Evolutionary conservation across 2,888 invertebrate genomes (phyloP), one percentile per base, ranked within the genome.

Genomic region (Chloroclystis v-ata): DNA sequence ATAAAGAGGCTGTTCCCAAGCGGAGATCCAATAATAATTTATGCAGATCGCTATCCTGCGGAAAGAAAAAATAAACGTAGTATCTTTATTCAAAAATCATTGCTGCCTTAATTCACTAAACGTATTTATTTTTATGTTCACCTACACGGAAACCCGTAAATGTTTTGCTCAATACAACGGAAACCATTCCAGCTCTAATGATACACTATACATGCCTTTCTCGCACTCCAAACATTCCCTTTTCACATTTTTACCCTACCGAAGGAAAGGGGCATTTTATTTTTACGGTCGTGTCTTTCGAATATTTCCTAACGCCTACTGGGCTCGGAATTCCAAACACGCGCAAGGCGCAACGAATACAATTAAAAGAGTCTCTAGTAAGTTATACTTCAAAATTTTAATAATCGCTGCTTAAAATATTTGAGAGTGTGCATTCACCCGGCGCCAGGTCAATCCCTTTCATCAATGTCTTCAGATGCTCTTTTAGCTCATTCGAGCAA

Each of bases 261-360:
- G 28, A 61, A 70, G 61, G 68, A 24, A 49, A 63, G 68, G 59
- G 60, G 65, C 66, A 64, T 77, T 82, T 82, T 78, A 76, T 75
- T 81, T 81, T 81, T 78, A 79, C 73, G 64, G 61, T 59, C 57
- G 59, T 70, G 68, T 79, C 72, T 78, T 72, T 61, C 67, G 63
- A 76, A 80, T 76, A 75, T 75, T 72, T 75, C 59, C 58, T 66
- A 59, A 63, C 66, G 62, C 69, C 63, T 63, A 37, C 62, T 65
- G 60, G 45, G 55, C 60, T 71, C 69, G 63, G 62, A 75, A 72
- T 71, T 57, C 60, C 64, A 61, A 77, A 78, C 71, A 67, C 71
- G 72, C 68, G 64, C 65, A 66, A 57, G 60, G 59, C 47, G 52
- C 58, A 65, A 69, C 49, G 52, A 50, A 63, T 60, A 63, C 45